phyloP scores from a whole-genome alignment of 2,113 vertebrate genomes.

The Anolis carolinensis region DNA sequence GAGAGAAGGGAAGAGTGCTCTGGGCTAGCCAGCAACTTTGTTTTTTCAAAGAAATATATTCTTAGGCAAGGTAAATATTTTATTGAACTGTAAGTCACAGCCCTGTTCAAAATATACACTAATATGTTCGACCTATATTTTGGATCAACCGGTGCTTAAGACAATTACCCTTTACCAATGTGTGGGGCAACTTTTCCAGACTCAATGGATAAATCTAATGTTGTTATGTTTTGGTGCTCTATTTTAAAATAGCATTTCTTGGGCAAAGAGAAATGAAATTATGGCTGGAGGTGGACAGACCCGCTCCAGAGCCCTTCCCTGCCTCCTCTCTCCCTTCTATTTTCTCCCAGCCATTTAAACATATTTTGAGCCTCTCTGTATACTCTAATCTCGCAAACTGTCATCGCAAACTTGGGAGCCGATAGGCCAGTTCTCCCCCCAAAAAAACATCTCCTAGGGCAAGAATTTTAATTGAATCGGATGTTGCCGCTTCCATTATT shows the following conservation, averaged over 20 bases:
- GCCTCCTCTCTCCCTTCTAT: slow-evolving; percentile 39
- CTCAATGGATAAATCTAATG: too few species aligned
- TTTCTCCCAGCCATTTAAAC: slow-evolving; percentile 28
- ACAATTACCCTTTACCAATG: too few species aligned
- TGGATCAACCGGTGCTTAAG: too few species aligned
- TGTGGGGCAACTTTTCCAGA: too few species aligned
- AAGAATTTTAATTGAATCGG: slow-evolving; percentile 66
- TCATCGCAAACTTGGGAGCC: slow-evolving; percentile 49
- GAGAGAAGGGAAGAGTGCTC: background rate
- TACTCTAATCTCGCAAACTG: slow-evolving; percentile 65
- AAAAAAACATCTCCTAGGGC: slow-evolving; percentile 43
- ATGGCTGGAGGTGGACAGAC: rapidly evolving
- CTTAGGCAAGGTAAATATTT: background rate
- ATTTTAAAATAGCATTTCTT: too few species aligned
- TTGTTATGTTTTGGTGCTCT: too few species aligned
- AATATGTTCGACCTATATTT: too few species aligned
- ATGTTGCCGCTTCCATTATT: slow-evolving; percentile 59
- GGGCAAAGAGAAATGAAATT: background rate
- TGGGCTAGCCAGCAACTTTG: background rate
- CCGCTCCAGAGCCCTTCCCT: background rate
- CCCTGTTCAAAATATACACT: background rate
- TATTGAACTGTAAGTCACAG: background rate
- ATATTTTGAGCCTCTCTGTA: slow-evolving; percentile 63
- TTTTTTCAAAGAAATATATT: background rate
- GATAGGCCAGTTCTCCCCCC: slow-evolving; percentile 17